These are phyloP conservation scores for Maniola hyperantus DNA, from an alignment of 2,888 invertebrate genomes.

Conservation along the genomic window DNA sequence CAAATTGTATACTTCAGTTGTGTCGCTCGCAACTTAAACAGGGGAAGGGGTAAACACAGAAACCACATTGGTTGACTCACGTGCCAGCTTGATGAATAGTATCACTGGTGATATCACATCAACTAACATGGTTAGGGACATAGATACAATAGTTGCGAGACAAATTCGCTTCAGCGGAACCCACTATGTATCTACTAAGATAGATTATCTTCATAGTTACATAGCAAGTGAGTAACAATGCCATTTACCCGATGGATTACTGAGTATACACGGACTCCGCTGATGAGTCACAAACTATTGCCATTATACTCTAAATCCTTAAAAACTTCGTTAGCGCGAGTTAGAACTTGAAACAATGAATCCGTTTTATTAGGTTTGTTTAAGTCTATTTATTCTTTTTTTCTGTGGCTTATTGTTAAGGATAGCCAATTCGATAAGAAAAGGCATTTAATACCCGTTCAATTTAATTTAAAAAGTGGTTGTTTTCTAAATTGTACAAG, in stretches of 20 bases:
- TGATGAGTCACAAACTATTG: background rate
- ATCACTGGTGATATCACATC: slow-evolving; percentile 27
- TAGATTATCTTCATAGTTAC: slow-evolving; percentile 38
- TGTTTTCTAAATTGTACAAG: no score
- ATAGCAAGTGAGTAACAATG: slow-evolving; percentile 39
- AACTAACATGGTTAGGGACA: slow-evolving; percentile 32
- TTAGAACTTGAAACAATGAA: slow-evolving; percentile 33
- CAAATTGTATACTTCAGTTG: slow-evolving; percentile 37
- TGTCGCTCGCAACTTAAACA: slow-evolving; percentile 23
- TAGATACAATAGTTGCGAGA: slow-evolving; percentile 26
- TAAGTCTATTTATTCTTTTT: no score
- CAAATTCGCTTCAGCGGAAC: slow-evolving; percentile 28
- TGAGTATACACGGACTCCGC: slow-evolving; percentile 56
- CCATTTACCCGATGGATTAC: slow-evolving; percentile 49
- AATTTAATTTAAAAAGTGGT: no score
- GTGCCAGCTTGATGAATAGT: slow-evolving; percentile 15
- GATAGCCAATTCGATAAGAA: no score
- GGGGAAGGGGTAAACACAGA: background rate
- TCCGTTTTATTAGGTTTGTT: no score
- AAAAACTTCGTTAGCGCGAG: slow-evolving; percentile 52
- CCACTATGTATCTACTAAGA: slow-evolving; percentile 23
- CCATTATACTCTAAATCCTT: slow-evolving; percentile 23
- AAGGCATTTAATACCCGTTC: no score
- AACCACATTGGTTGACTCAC: slow-evolving; percentile 20
- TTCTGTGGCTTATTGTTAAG: no score